Base-by-base conservation (phyloP, 2,113 vertebrate genomes). In the Chrysemys picta region DNA sequence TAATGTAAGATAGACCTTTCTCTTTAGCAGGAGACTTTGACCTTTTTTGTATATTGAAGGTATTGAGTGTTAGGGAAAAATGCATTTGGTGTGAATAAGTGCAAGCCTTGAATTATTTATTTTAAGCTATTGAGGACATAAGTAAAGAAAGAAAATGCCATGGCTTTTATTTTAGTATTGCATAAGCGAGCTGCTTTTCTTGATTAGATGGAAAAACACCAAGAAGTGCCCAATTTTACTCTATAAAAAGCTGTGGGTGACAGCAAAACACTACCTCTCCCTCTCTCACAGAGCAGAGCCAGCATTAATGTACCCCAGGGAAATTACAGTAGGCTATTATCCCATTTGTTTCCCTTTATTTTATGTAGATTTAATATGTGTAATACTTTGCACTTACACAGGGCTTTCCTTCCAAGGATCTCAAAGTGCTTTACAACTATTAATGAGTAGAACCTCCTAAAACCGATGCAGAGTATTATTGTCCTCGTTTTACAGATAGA, bases 111-210 rank as follows among this genome's bases (percentile, higher is more conserved):
- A 78, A 89, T 87, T 59, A 5, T 12, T 90, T 89, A 72, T 35
- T 87, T 85, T 62, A 93, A 87, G 49, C 89, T 93, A 86, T 81
- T 4, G 38, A 72, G 29, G 1, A 1, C 62, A 50, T 35, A 88
- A 76, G 82, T 59, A 91, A 69, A 87, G 82, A 93, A 89, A 91
- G 82, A 97, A 86, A 94, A 95, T 38, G 87, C 11, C 1, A 12
- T 62, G 76, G 84, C 82, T 80, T 91, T 96, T 91, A 85, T 84
- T 93, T 93, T 79, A 87, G 27, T 69, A 91, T 89, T 96, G 93
- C 84, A 80, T 80, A 93, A 49, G 52, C 82, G 88, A 87, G 47
- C 16, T 12, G 35, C 57, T 96, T 91, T 87, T 96, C 94, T 94
- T 79, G 19, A 95, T 95, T 69, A 96, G 82, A 69, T 5, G 13